These are phyloP conservation scores for Luperina testacea DNA, from an alignment of 2,888 invertebrate genomes.

Conservation along the genomic window DNA sequence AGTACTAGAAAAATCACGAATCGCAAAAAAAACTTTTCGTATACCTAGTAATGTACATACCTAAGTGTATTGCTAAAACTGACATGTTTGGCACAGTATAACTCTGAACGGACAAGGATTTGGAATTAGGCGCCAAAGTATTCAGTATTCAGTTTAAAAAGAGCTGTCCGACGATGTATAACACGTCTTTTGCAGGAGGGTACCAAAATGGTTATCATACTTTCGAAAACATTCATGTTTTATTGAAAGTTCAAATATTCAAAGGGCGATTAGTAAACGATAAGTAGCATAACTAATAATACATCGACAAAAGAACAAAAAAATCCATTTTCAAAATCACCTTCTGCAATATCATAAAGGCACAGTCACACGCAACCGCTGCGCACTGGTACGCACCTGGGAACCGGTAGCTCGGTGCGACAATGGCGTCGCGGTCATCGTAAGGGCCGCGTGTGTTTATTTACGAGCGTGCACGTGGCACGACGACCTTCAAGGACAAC, in stretches of 20 bases:
- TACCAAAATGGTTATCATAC: too few species aligned
- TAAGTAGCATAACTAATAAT: neutral
- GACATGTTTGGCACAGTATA: too few species aligned
- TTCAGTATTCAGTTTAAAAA: too few species aligned
- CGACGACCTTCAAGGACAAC: constrained; percentile 75
- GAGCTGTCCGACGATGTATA: too few species aligned
- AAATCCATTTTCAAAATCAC: neutral
- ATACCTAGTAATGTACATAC: too few species aligned
- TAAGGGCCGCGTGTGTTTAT: constrained; percentile 67
- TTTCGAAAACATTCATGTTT: neutral
- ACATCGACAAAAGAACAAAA: neutral
- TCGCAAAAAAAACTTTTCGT: too few species aligned
- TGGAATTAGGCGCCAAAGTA: too few species aligned
- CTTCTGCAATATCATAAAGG: neutral
- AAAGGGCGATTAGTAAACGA: neutral
- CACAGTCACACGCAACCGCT: constrained; percentile 10
- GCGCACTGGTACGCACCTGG: neutral
- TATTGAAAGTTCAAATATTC: too few species aligned
- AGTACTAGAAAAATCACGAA: too few species aligned
- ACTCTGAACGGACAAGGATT: too few species aligned
- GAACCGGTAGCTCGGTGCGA: constrained; percentile 35
- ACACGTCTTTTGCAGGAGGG: too few species aligned
- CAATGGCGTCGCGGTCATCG: constrained; percentile 40
- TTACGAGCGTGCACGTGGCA: constrained; percentile 76
- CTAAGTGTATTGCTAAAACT: too few species aligned